Evolutionary conservation across 2,113 vertebrate genomes (phyloP).

Genomic region (Agelaius tricolor): DNA sequence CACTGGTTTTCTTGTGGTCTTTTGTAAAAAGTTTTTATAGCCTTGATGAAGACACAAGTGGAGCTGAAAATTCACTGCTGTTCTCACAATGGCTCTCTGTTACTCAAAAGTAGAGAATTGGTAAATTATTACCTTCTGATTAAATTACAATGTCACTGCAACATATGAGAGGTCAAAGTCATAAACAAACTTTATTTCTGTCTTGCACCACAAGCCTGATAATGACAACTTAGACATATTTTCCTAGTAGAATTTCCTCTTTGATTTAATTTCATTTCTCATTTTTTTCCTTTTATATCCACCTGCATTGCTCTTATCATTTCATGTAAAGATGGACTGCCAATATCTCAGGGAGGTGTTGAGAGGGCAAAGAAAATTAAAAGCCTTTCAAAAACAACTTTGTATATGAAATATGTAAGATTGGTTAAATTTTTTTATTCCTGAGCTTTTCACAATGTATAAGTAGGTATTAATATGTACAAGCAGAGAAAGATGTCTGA

Average conservation of each 20-base stretch:
- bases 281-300: neutral
- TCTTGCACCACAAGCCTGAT: neutral
- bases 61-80: neutral
- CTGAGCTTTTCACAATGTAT: neutral
- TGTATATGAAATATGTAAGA: neutral
- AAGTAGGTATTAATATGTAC: neutral
- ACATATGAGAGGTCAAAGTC: constrained; percentile 26
- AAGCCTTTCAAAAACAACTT: neutral
- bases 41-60: neutral
- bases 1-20: neutral
- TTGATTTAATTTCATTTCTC: neutral
- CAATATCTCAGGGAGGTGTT: neutral
- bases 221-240: neutral
- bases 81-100: constrained; percentile 11
- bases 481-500: neutral
- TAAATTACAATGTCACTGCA: constrained; percentile 8
- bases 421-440: neutral
- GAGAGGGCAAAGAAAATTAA: neutral
- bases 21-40: constrained; percentile 3
- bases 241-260: neutral
- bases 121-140: constrained; percentile 47
- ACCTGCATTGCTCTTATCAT: neutral
- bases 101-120: neutral
- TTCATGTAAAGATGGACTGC: neutral
- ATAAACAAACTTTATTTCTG: constrained; percentile 21